Base-by-base conservation (phyloP, 2,113 vertebrate species). In the Poeciliopsis turrubarensis region DNA sequence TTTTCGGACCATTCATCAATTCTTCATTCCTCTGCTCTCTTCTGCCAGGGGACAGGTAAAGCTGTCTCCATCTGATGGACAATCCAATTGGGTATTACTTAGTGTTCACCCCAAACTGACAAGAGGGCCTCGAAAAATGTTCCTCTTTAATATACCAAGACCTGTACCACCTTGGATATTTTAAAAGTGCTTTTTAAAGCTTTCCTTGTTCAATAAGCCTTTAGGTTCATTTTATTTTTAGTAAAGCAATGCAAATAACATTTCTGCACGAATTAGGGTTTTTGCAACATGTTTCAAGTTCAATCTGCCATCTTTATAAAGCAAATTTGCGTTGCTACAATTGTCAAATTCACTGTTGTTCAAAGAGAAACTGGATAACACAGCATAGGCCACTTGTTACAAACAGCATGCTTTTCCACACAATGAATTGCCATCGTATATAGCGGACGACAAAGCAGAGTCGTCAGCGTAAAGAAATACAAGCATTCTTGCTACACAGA, bases 1-100 rank as follows among this genome's bases (percentile, higher is more conserved):
- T 87, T 83, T 89, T 86, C 31, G 39, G 80, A 68, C 90, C 86
- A 94, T 94, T 92, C 87, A 86, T 94, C 92, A 93, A 86, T 88
- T 92, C 85, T 91, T 91, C 89, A 90, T 93, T 91, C 81, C 84
- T 87, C 73, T 54, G 65, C 78, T 85, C 77, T 78, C 77, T 70
- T 69, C 77, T 85, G 73, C 87, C 72, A 39, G 54, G 76, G 68
- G 81, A 84, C 76, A 77, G 78, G 86, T 83, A 80, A 83, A 84
- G 68, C 89, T 82, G 78, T 73, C 74, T 84, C 61, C 27, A 15
- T 72, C 70, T 85, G 85, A 90, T 86, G 85, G 88, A 89, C 89
- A 85, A 39, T 68, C 51, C 39, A 17, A 76, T 77, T 75, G 72
- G 79, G 77, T 75, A 86, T 87, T 83, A 80, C 85, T 83, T 91